phyloP scores from a whole-genome alignment of 1,140 invertebrate species.

The Drosophila neocordata region DNA sequence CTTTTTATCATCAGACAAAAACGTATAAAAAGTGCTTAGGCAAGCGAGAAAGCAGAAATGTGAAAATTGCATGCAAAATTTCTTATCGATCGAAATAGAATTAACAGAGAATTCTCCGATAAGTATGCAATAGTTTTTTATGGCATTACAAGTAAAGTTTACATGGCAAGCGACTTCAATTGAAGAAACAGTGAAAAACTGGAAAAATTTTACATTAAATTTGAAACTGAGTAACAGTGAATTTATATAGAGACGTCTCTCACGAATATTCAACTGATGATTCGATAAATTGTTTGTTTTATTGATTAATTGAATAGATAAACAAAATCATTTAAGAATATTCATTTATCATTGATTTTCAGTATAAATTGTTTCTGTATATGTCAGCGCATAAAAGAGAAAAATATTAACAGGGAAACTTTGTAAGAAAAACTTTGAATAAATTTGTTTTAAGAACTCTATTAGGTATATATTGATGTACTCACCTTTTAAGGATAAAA shows the following conservation, averaged over 20 bases:
- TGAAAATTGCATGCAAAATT: constrained; percentile 59
- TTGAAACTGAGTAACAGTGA: background rate
- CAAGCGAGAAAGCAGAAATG: constrained; percentile 59
- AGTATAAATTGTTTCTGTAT: background rate
- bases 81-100: constrained; percentile 36
- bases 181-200: background rate
- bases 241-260: no score
- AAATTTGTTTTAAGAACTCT: no score
- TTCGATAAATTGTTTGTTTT: background rate
- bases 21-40: constrained; percentile 77
- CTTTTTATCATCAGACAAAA: constrained; percentile 57
- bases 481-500: no score
- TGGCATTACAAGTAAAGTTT: background rate
- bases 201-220: background rate
- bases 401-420: no score
- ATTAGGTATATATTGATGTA: no score
- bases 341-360: background rate
- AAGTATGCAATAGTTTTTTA: constrained; percentile 64
- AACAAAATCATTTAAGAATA: no score
- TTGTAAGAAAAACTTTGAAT: no score
- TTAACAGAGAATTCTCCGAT: constrained; percentile 44
- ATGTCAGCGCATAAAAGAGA: no score
- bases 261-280: background rate
- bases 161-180: background rate
- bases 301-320: background rate